These are phyloP conservation scores for Phortica magna DNA, from an alignment of 2,888 invertebrate species.

Conservation along the genomic window DNA sequence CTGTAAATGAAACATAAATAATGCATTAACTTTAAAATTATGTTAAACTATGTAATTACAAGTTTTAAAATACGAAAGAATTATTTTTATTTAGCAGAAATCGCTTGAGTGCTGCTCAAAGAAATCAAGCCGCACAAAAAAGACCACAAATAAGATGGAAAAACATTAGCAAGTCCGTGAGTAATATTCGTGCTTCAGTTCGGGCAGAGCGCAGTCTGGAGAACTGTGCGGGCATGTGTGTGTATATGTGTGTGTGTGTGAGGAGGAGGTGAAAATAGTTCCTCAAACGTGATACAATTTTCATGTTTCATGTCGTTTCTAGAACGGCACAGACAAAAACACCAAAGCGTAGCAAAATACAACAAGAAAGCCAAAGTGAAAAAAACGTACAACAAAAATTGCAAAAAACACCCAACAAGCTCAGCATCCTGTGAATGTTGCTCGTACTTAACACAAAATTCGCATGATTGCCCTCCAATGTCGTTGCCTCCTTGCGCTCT, in stretches of 20 bases:
- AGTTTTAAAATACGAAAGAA: conserved; percentile 27
- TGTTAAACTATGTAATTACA: conserved; percentile 33
- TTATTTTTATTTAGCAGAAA: conserved; percentile 21
- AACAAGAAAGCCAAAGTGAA: neutral
- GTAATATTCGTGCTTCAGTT: neutral
- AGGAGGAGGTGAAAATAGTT: conserved; percentile 11
- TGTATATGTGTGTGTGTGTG: neutral
- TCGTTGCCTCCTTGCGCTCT: neutral
- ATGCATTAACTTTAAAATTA: conserved; percentile 34
- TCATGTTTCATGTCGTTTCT: conserved; percentile 24
- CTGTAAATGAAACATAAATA: conserved; percentile 35
- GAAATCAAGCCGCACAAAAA: neutral
- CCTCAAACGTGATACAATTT: conserved; percentile 30
- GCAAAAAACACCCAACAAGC: conserved; percentile 8
- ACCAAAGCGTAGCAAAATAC: neutral
- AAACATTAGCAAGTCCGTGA: neutral
- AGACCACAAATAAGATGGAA: neutral
- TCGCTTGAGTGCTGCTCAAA: too few species aligned
- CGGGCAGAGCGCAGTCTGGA: too few species aligned
- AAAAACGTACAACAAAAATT: neutral
- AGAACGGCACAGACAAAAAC: conserved; percentile 4
- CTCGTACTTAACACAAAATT: conserved; percentile 26
- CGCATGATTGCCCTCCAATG: conserved; percentile 21
- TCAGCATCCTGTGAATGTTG: conserved; percentile 27
- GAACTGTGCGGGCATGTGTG: neutral